Base-by-base conservation (phyloP, 2,113 vertebrate species). In the Dissostichus mawsoni region DNA sequence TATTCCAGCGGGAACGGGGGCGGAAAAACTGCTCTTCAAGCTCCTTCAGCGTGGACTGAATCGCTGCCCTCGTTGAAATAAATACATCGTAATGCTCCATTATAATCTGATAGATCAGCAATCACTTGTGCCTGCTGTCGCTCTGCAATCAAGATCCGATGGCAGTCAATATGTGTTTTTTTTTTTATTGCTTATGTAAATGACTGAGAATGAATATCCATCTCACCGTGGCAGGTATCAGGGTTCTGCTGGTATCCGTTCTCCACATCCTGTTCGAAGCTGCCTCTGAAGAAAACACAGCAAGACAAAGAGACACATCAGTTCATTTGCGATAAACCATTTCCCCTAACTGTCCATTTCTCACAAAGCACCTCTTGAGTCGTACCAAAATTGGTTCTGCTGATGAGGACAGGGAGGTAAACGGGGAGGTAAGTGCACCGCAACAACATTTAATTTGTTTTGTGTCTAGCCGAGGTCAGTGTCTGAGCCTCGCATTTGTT, bases 201-300 rank as follows among this genome's bases (percentile, higher is more conserved):
- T 69, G 0, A 23, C 8, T 11, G 33, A 33, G 36, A 20, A 52
- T 62, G 51, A 83, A 61, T 11, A 58, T 12, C 69, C 20, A 17
- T 61, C 94, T 94, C 91, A 98, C 97, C 97, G 85, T 96, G 96
- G 81, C 97, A 98, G 90, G 87, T 93, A 48, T 95, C 94, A 0
- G 90, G 89, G 23, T 95, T 90, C 61, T 85, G 90, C 1, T 86
- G 84, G 87, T 86, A 90, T 70, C 91, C 87, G 52, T 89, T 93
- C 89, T 94, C 95, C 64, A 96, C 92, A 45, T 96, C 94, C 85
- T 95, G 96, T 66, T 96, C 96, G 57, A 95, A 95, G 11, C 91
- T 93, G 23, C 85, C 87, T 82, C 97, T 98, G 89, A 57, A 74
- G 69, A 66, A 80, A 10, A 78, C 59, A 81, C 25, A 78, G 20